phyloP scores from a whole-genome alignment of 2,113 vertebrate genomes.

The Columba livia region DNA sequence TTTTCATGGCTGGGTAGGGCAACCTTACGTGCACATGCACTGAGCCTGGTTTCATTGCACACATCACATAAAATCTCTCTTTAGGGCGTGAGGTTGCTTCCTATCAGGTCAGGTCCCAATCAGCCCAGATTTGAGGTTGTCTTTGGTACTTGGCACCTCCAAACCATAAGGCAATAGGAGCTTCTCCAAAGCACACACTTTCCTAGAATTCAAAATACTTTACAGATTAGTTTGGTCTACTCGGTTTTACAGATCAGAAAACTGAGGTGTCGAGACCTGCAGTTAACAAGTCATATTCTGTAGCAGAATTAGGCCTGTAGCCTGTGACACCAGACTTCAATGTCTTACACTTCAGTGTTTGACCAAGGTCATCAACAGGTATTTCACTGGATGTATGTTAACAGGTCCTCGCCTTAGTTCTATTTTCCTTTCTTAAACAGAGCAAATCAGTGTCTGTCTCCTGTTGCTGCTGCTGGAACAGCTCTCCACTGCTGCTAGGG shows the following conservation, averaged over 20 bases:
- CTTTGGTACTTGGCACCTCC: neutral
- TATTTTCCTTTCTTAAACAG: neutral
- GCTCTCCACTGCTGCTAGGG: neutral
- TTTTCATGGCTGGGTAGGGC: neutral
- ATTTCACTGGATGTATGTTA: neutral
- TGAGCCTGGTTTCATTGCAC: neutral
- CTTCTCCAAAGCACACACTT: neutral
- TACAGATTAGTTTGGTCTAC: neutral
- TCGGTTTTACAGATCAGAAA: neutral
- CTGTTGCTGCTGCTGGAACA: neutral
- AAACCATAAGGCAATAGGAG: neutral
- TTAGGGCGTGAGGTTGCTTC: neutral
- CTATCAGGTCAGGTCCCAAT: neutral
- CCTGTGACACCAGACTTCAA: neutral
- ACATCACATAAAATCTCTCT: neutral
- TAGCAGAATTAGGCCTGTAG: neutral
- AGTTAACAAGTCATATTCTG: neutral
- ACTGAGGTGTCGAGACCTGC: neutral
- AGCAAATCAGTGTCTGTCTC: neutral
- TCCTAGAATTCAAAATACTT: neutral
- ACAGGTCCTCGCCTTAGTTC: neutral
- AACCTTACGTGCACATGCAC: rapidly evolving
- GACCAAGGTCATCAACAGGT: neutral
- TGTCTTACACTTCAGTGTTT: rapidly evolving
- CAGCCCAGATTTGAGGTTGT: neutral